Evolutionary conservation across 2,888 invertebrate genomes (phyloP), one percentile per base, ranked within the genome.

Genomic region (Trachelus stipa): DNA sequence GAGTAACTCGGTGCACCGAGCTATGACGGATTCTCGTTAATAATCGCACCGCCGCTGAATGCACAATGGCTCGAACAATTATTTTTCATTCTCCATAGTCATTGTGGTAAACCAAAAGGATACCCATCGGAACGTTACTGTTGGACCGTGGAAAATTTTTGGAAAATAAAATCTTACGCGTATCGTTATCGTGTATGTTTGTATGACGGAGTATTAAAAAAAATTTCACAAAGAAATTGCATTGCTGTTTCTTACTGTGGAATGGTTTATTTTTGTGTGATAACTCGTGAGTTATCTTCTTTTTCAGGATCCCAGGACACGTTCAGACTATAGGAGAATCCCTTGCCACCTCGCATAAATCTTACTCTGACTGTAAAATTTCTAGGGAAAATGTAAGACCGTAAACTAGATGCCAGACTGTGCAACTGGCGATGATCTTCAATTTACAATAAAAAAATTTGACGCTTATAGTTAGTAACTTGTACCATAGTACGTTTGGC

Each of bases 11-110:
- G 71, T 71, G 34, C 71, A 71, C 71, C 71, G 23, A 56, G 23
- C 23, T 34, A 71, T 71, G 71, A 71, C 33, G 71, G 34, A 71
- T 71, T 34, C 71, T 71, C 71, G 34, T 71, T 71, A 71, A 71
- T 71, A 71, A 71, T 34, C 31, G 71, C 33, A 34, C 71, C 31
- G 31, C 31, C 33, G 31, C 12, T 56, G 71, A 71, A 71, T 71
- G 31, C 71, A 71, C 71, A 71, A 71, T 71, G 31, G 71, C 71
- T 31, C 71, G 71, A 71, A 71, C 33, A 71, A 33, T 71, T 69
- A 69, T 30, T 69, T 71, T 71, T 71, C 71, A 71, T 71, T 71
- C 33, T 23, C 4, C 33, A 23, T 71, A 71, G 34, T 31, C 33
- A 71, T 23, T 56, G 56, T 56, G 56, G 56, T 56, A 56, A 56